A percentile compares a stretch with the other conserved stretches of the same genome.
phyloP scores from a whole-genome alignment of 1,140 invertebrate species.

The Tetraneura akinire region DNA sequence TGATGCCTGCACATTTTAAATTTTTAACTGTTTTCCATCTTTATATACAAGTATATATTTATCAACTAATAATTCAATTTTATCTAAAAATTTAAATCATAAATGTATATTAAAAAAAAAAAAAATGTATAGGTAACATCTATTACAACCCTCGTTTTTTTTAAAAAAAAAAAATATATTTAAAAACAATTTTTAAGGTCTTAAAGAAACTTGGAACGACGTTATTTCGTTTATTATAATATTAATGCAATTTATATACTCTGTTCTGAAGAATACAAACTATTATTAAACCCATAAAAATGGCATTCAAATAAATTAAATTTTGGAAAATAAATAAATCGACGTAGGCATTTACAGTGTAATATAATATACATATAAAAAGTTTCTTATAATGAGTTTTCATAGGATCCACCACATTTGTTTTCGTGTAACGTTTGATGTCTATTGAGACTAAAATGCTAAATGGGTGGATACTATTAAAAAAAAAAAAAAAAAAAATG shows the following conservation, averaged over 20 bases:
- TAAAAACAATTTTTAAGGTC: not conserved
- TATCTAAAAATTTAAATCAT: not conserved
- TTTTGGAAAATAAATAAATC: slow-evolving; percentile 4
- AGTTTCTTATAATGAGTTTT: slow-evolving; percentile 43
- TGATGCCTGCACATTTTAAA: no score
- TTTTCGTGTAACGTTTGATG: slow-evolving; percentile 10
- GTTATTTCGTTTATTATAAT: not conserved
- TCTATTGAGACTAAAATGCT: not conserved
- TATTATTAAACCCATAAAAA: slow-evolving; percentile 6
- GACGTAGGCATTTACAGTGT: not conserved
- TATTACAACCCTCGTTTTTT: not conserved
- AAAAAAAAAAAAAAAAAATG: no score
- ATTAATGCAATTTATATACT: slow-evolving; percentile 10
- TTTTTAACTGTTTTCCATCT: no score
- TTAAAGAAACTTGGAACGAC: not conserved
- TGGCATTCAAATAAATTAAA: slow-evolving; percentile 7
- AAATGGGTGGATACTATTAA: not conserved
- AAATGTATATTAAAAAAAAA: no score
- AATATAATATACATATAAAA: not conserved
- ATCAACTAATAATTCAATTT: not conserved
- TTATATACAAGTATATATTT: not conserved
- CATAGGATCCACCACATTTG: not conserved
- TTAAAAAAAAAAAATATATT: not conserved
- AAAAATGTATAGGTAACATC: not conserved
- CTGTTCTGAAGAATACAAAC: not conserved